Evolutionary conservation across 1,140 invertebrate species (phyloP), one percentile per base, ranked within the genome.

Genomic region (Telenomus remus): DNA sequence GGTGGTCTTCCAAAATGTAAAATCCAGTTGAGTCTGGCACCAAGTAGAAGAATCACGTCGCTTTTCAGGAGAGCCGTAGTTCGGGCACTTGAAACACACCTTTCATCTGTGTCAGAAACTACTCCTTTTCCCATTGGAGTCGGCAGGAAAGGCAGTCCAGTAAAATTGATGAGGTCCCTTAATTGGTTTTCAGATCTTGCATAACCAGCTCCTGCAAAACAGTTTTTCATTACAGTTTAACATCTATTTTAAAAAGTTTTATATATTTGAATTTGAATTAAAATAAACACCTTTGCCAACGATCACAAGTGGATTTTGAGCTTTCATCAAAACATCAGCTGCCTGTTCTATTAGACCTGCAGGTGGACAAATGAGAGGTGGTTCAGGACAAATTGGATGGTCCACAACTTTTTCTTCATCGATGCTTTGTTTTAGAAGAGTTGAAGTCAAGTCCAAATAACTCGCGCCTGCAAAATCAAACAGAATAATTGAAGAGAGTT

Each of bases 121-220:
- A 98, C 95, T 37, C 97, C 97, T 89, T 98, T 99, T 74, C 95
- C 97, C 96, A 99, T 98, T 0, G 97, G 97, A 11, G 96, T 98
- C 0, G 97, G 93, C 27, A 99, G 87, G 85, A 98, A 97, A 5
- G 97, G 97, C 12, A 98, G 81, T 68, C 93, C 91, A 9, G 92
- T 93, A 11, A 85, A 85, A 14, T 91, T 84, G 9, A 98, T 91
- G 0, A 99, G 90, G 48, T 92, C 87, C 8, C 90, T 86, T 1
- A 97, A 79, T 60, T 91, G 88, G 7, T 89, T 85, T 85, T 98
- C 96, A 0, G 95, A 94, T 71, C 90, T 85, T 0, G 90, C 91
- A 87, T 97, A 97, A 0, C 95, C 95, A 27, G 95, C 94, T 15
- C 93, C 92, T 93, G 50, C 76, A 57, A 51, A 11, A 6, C 1